phyloP scores from a whole-genome alignment of 1,140 invertebrate species.

The Fragariocoptes setiger region DNA sequence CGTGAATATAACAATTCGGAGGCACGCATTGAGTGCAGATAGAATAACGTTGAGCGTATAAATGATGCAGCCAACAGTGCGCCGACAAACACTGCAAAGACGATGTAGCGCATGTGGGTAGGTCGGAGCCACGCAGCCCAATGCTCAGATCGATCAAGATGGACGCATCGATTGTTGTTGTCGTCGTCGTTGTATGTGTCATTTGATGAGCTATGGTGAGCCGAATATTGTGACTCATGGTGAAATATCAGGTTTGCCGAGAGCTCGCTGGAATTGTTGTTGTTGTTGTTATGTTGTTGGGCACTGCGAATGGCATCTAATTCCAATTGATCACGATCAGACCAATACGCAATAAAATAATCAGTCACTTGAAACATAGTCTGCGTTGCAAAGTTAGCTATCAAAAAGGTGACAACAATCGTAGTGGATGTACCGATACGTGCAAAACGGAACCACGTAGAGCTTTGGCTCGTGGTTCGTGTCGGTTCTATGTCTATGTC shows the following conservation, averaged over 20 bases:
- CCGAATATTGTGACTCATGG: not conserved
- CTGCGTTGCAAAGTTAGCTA: not conserved
- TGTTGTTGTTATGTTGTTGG: not conserved
- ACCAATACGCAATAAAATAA: not conserved
- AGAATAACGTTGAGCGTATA: not conserved
- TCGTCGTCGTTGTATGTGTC: too few relatives aligned
- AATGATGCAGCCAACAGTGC: not conserved
- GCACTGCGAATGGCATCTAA: not conserved
- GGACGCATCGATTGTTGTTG: not conserved
- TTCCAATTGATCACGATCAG: not conserved
- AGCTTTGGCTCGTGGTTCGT: too few relatives aligned
- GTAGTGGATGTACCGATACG: too few relatives aligned
- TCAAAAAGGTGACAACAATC: not conserved
- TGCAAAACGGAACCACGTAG: too few relatives aligned
- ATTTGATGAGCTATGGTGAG: too few relatives aligned
- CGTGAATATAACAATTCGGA: not conserved
- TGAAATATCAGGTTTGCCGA: not conserved
- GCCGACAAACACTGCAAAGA: not conserved
- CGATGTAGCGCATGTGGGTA: not conserved
- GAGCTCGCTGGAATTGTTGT: not conserved
- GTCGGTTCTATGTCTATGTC: too few relatives aligned
- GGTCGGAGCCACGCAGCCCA: not conserved
- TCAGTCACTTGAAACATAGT: not conserved
- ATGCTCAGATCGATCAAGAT: not conserved
- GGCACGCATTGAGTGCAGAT: not conserved